Evolutionary conservation across 2,113 vertebrate species (phyloP).

Genomic region (Pantherophis guttatus): DNA sequence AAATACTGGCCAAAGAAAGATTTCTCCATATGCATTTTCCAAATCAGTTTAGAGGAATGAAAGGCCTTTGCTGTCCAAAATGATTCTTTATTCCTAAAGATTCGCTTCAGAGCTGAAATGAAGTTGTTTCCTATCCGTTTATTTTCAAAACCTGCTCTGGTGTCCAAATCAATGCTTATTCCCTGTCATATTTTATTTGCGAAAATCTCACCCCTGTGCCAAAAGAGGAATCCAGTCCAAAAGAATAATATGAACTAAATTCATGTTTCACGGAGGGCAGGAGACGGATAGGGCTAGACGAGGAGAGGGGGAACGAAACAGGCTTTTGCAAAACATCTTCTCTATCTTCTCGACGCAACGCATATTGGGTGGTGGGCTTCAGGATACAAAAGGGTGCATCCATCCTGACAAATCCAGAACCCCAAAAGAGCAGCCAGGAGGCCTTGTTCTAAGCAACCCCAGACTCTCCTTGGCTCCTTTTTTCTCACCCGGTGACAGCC

Average conservation of each 20-base stretch:
- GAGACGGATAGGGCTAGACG: background rate
- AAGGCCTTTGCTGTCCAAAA: background rate
- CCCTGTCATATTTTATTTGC: background rate
- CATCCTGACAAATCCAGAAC: background rate
- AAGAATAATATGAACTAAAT: background rate
- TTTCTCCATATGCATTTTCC: background rate
- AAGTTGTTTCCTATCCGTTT: background rate
- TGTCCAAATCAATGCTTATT: background rate
- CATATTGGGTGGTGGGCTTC: background rate
- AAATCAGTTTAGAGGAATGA: background rate
- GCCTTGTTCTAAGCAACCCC: background rate
- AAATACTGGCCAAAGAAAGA: background rate
- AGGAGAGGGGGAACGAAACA: rapidly evolving
- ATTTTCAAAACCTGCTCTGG: background rate
- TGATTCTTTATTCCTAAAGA: background rate
- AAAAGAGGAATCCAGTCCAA: background rate
- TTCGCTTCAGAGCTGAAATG: background rate
- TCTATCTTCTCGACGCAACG: background rate
- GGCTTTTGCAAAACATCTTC: background rate
- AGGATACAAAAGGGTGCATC: background rate
- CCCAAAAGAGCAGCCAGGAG: background rate
- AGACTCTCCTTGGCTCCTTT: background rate
- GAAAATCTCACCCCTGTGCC: background rate
- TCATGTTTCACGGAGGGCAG: background rate
- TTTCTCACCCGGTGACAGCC: background rate